These are phyloP conservation scores for Trachelus tabidus DNA, from an alignment of 2,888 invertebrate genomes.

Conservation along the genomic window DNA sequence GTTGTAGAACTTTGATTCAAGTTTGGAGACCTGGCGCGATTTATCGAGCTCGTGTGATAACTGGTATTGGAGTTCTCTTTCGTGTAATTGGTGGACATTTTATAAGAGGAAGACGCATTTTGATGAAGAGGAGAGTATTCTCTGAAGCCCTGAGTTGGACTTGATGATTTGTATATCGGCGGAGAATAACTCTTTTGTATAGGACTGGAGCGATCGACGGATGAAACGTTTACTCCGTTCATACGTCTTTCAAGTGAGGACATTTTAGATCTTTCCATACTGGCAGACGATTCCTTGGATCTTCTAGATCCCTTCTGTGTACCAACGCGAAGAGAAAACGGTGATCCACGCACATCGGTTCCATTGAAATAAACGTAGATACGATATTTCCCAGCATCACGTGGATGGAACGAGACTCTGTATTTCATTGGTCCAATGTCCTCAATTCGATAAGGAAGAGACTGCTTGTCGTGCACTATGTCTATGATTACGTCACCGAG, in stretches of 20 bases:
- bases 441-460: constrained; percentile 85
- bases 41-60: constrained; percentile 41
- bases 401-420: constrained; percentile 82
- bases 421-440: constrained; percentile 81
- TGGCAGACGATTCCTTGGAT: constrained; percentile 49
- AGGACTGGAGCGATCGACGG: constrained; percentile 41
- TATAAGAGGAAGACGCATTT: constrained; percentile 47
- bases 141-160: constrained; percentile 44
- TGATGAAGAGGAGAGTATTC: constrained; percentile 39
- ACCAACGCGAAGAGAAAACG: constrained; percentile 88
- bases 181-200: constrained; percentile 46
- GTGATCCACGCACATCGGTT: constrained; percentile 82
- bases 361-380: constrained; percentile 96
- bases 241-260: constrained; percentile 56
- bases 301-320: constrained; percentile 72
- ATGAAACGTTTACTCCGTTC: constrained; percentile 50
- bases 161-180: constrained; percentile 48
- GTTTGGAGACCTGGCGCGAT: constrained; percentile 49
- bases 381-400: constrained; percentile 82
- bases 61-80: constrained; percentile 30
- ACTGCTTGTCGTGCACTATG: constrained; percentile 89
- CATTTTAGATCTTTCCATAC: constrained; percentile 46
- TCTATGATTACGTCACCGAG: constrained; percentile 89
- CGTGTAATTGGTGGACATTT: constrained; percentile 43
- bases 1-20: constrained; percentile 35